These are phyloP conservation scores for Taenaris catops DNA, from an alignment of 2,888 invertebrate species.

Conservation along the genomic window DNA sequence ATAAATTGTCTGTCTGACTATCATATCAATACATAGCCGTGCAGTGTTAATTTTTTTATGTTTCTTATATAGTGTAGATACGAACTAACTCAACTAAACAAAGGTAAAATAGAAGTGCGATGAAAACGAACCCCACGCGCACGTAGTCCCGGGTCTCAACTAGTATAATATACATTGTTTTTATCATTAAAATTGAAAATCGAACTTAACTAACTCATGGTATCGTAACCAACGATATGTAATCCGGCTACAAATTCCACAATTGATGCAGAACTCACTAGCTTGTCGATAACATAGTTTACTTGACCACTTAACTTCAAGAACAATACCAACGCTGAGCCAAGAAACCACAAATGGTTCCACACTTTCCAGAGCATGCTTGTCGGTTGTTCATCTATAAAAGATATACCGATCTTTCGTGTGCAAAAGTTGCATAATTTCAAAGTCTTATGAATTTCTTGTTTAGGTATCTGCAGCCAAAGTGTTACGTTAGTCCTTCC, in stretches of 20 bases:
- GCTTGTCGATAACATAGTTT: constrained; percentile 37
- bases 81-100: too few species aligned
- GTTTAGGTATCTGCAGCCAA: too few species aligned
- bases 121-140: too few species aligned
- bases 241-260: constrained; percentile 48
- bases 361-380: constrained; percentile 28
- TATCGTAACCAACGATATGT: constrained; percentile 55
- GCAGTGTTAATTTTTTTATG: too few species aligned
- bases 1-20: too few species aligned
- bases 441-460: constrained; percentile 43
- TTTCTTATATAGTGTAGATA: too few species aligned
- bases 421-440: constrained; percentile 44
- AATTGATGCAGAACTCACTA: constrained; percentile 38
- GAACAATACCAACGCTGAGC: constrained; percentile 35
- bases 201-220: constrained; percentile 45
- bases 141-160: too few species aligned
- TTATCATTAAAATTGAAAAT: too few species aligned
- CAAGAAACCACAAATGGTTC: constrained; percentile 27
- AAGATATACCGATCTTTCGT: constrained; percentile 42
- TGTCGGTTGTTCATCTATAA: constrained; percentile 37
- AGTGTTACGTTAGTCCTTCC: too few species aligned
- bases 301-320: constrained; percentile 35
- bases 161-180: too few species aligned
- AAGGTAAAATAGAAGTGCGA: too few species aligned
- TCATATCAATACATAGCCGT: too few species aligned